These are phyloP conservation scores for Calliopsis andreniformis DNA, from an alignment of 1,140 invertebrate species.

Conservation along the genomic window DNA sequence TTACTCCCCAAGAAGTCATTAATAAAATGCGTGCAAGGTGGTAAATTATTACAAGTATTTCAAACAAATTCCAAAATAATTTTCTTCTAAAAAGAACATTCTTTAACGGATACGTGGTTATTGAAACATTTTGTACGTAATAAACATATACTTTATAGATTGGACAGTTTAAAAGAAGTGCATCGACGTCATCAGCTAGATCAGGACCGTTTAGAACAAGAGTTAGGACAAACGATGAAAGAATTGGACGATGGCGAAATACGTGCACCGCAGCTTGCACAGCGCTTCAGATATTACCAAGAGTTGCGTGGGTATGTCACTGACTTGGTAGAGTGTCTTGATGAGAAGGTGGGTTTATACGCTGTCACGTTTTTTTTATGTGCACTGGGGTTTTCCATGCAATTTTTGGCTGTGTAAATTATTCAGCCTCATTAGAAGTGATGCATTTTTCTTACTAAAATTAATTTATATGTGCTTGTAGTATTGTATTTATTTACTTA, in stretches of 20 bases:
- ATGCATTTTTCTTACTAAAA: conserved; percentile 50
- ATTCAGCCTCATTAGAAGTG: conserved; percentile 35
- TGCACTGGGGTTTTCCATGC: conserved; percentile 69
- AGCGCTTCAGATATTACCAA: conserved; percentile 95
- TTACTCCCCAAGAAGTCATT: conserved; percentile 84
- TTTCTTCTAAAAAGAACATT: conserved; percentile 20
- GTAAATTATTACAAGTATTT: conserved; percentile 40
- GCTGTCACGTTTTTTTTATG: conserved; percentile 78
- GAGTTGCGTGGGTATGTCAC: conserved; percentile 97
- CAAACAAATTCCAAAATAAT: conserved; percentile 50
- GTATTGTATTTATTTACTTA: no score
- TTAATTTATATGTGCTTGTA: not conserved
- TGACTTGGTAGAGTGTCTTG: conserved; percentile 97
- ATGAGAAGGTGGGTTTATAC: conserved; percentile 90
- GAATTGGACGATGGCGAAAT: conserved; percentile 84
- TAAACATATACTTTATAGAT: conserved; percentile 79
- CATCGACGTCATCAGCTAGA: conserved; percentile 83
- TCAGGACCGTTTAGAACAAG: conserved; percentile 81
- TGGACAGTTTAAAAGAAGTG: conserved; percentile 83
- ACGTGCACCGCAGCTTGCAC: conserved; percentile 86
- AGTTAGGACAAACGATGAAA: conserved; percentile 84
- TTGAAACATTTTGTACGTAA: no score
- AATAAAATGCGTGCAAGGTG: conserved; percentile 84
- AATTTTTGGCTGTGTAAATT: conserved; percentile 55
- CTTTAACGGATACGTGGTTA: no score